Evolutionary conservation across 2,797 vertebrate genomes (phyloP), one percentile per base, ranked within the genome.

Genomic region (Morelia viridis): DNA sequence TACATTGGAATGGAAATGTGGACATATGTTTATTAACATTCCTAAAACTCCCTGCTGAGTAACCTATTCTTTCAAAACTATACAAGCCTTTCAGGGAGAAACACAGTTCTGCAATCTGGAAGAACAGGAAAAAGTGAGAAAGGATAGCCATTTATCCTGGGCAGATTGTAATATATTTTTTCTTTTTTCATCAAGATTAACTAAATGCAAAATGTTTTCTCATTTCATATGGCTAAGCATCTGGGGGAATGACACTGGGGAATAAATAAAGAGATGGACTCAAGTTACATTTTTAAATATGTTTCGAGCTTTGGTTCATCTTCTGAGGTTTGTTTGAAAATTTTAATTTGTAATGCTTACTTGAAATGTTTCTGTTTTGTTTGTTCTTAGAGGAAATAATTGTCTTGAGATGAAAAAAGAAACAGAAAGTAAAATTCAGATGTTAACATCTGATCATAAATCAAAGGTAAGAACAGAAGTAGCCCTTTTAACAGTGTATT

Each of bases 331-430:
- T 95, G 94, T 95, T 96, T 96, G 95, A 93, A 94, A 94, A 93
- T 92, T 96, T 96, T 97, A 96, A 97, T 93, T 94, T 94, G 91
- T 96, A 94, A 90, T 90, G 96, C 90, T 88, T 93, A 94, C 96
- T 96, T 96, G 58, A 15, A 89, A 94, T 94, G 97, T 96, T 97
- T 97, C 96, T 87, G 90, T 94, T 76, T 91, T 85, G 62, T 91
- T 53, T 87, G 4, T 95, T 92, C 80, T 56, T 97, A 99, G 99
- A 94, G 99, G 99, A 98, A 99, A 98, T 96, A 99, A 98, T 98
- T 99, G 99, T 96, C 98, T 98, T 41, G 99, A 99, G 96, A 96
- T 99, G 97, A 99, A 99, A 98, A 99, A 99, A 97, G 99, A 99
- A 98, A 99, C 98, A 0, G 99, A 99, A 97, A 98, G 98, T 96